A percentile compares a stretch with the other conserved stretches of the same genome.
Evolutionary conservation across 1,140 invertebrate genomes (phyloP).

Genomic region (Thaumatotibia leucotreta): DNA sequence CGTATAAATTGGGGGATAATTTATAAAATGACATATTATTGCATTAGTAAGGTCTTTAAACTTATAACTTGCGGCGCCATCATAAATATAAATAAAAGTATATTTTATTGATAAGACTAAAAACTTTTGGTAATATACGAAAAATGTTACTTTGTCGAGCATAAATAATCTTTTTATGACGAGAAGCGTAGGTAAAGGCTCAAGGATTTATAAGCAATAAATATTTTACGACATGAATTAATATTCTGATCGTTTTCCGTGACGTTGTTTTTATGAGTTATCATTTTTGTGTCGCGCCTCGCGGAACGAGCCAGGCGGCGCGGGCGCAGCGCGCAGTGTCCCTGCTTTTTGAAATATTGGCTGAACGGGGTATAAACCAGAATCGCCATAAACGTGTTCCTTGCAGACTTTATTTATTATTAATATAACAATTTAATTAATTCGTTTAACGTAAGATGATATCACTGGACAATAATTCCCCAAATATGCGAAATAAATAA

Average conservation of each 20-base stretch:
- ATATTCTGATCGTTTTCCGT: conserved; percentile 75
- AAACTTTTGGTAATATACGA: conserved; percentile 69
- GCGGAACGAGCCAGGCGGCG: conserved; percentile 39
- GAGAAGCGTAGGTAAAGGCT: conserved; percentile 74
- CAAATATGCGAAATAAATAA: background rate
- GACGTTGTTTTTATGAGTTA: conserved; percentile 75
- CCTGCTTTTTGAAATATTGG: conserved; percentile 53
- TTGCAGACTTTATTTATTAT: conserved; percentile 60
- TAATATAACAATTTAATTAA: conserved; percentile 58
- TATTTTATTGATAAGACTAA: conserved; percentile 67
- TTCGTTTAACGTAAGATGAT: conserved; percentile 30
- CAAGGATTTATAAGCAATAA: conserved; percentile 76
- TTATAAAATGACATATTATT: conserved; percentile 10
- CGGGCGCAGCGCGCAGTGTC: background rate
- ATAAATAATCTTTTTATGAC: conserved; percentile 77
- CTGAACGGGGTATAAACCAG: conserved; percentile 61
- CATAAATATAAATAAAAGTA: conserved; percentile 52
- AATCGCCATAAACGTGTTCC: conserved; percentile 65
- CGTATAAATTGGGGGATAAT: background rate
- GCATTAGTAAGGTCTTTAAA: conserved; percentile 21
- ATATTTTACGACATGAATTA: conserved; percentile 76
- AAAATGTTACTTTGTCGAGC: conserved; percentile 72
- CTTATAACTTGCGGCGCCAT: conserved; percentile 43
- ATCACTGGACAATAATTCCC: background rate
- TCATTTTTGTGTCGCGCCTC: conserved; percentile 67